These are phyloP conservation scores for Pygmarrhopalites habei DNA, from an alignment of 1,140 invertebrate genomes.

Conservation along the genomic window DNA sequence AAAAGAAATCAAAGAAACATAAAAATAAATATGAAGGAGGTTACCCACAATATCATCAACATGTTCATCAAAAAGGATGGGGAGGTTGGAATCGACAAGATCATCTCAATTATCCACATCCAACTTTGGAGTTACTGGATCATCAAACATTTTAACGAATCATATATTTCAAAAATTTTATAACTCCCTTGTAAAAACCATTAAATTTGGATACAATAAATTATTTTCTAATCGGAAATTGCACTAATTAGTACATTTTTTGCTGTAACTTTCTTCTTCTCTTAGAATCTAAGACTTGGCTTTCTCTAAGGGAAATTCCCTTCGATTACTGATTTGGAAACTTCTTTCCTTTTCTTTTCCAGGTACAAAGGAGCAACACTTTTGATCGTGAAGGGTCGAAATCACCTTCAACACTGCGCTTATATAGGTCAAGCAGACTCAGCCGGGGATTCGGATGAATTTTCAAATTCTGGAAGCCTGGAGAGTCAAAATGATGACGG, in stretches of 20 bases:
- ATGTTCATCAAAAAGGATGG: background rate
- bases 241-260: background rate
- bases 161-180: background rate
- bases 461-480: conserved; percentile 29
- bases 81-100: background rate
- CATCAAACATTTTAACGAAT: background rate
- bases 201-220: too few relatives aligned
- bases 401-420: conserved; percentile 66
- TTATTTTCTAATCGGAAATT: too few relatives aligned
- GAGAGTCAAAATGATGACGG: too few relatives aligned
- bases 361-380: conserved; percentile 67
- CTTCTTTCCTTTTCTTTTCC: too few relatives aligned
- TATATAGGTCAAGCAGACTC: conserved; percentile 63
- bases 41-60: background rate
- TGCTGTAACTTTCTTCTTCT: background rate
- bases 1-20: background rate
- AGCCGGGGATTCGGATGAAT: conserved; percentile 34
- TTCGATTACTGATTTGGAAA: background rate
- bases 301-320: too few relatives aligned
- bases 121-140: background rate
- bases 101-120: background rate
- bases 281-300: background rate
- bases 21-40: background rate
- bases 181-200: too few relatives aligned
- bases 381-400: conserved; percentile 65